Evolutionary conservation across 2,797 vertebrate species (phyloP).

Genomic region (Pogoniulus pusillus): DNA sequence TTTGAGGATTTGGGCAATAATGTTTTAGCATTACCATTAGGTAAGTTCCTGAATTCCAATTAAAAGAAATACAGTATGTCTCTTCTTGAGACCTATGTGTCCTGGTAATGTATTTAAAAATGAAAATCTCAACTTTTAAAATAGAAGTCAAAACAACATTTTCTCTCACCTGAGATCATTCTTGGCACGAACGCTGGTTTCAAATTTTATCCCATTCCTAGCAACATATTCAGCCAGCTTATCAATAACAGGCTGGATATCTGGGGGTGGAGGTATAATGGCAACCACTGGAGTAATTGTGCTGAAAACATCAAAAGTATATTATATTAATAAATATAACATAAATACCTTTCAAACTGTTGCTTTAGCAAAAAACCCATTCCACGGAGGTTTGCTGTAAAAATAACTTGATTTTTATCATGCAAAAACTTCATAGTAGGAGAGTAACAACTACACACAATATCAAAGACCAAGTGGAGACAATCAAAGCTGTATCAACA

Average conservation of each 20-base stretch:
- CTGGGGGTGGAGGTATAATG: slow-evolving; percentile 95
- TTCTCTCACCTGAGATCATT: slow-evolving; percentile 90
- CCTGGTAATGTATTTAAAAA: background rate
- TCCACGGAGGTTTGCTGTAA: background rate
- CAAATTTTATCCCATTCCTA: slow-evolving; percentile 95
- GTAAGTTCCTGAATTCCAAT: background rate
- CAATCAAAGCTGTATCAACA: background rate
- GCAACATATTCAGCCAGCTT: slow-evolving; percentile 97
- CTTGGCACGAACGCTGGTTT: slow-evolving; percentile 95
- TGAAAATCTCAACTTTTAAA: background rate
- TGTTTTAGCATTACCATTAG: background rate
- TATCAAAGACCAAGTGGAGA: background rate
- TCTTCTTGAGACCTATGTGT: background rate
- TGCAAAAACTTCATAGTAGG: background rate
- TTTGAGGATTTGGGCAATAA: background rate
- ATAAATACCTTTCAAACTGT: background rate
- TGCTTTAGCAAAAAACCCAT: background rate
- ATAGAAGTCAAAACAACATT: background rate
- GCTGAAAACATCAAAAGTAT: slow-evolving; percentile 65
- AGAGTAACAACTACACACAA: background rate
- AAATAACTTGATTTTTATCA: background rate
- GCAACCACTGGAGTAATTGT: slow-evolving; percentile 80
- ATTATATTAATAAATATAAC: background rate
- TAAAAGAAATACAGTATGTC: background rate
- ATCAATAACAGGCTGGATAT: slow-evolving; percentile 97